Evolutionary conservation across 2,113 vertebrate species (phyloP), one percentile per base, ranked within the genome.

Genomic region (Drymodes brunneopygia): DNA sequence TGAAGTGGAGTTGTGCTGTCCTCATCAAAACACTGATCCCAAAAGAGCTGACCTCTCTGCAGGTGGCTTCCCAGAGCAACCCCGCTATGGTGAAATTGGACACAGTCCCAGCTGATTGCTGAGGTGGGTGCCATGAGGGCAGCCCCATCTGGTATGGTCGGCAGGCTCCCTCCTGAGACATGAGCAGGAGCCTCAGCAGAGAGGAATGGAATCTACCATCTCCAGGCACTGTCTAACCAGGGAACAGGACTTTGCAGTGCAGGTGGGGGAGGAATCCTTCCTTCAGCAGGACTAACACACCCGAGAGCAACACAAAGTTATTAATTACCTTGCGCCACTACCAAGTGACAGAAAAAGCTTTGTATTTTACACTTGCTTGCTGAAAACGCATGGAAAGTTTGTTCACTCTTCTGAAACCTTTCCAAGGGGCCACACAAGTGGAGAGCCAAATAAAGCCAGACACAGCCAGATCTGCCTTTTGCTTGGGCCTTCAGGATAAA

Each of bases 361-460:
- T 75, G 31, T 73, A 67, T 56, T 53, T 82, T 86, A 80, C 79
- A 92, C 90, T 77, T 95, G 82, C 80, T 82, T 1, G 0, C 54
- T 70, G 87, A 79, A 88, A 93, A 88, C 2, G 1, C 56, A 77
- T 0, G 7, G 89, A 90, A 92, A 95, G 73, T 92, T 92, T 91
- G 67, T 72, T 94, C 67, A 27, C 23, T 79, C 50, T 88, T 80
- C 83, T 44, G 71, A 94, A 81, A 84, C 45, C 33, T 72, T 88
- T 96, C 67, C 57, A 79, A 85, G 57, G 70, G 93, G 96, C 93
- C 95, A 94, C 96, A 96, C 95, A 97, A 94, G 83, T 51, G 81
- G 83, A 0, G 0, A 94, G 91, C 60, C 0, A 0, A 91, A 84
- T 66, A 92, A 91, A 90, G 85, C 58, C 69, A 73, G 62, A 92